Conservation (phyloP, 2,888 invertebrate species). For the Drosophila subquinaria region DNA sequence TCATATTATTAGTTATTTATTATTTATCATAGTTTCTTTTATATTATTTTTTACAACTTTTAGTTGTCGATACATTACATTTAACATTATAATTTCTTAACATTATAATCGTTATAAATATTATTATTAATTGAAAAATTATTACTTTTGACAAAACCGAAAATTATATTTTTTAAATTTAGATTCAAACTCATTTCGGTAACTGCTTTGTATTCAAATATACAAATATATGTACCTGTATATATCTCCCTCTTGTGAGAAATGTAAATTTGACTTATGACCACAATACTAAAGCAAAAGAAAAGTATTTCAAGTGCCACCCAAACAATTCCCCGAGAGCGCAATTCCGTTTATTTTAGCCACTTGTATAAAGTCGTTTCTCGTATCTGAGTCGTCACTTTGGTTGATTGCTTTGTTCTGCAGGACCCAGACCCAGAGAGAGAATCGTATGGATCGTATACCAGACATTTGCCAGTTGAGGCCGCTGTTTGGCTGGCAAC, state of each 20-base stretch:
- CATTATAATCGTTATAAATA: too few relatives aligned
- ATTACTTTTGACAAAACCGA: too few relatives aligned
- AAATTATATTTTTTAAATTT: too few relatives aligned
- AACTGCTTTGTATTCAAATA: too few relatives aligned
- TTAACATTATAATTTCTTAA: too few relatives aligned
- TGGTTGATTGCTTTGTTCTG: constrained; percentile 62
- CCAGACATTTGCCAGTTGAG: constrained; percentile 44
- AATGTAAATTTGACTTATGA: constrained; percentile 14
- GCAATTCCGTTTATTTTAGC: background rate
- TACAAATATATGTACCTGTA: too few relatives aligned
- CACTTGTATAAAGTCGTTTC: background rate
- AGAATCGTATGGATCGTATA: constrained; percentile 7
- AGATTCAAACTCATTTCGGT: too few relatives aligned
- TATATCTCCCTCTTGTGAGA: background rate
- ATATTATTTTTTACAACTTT: too few relatives aligned
- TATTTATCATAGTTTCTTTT: too few relatives aligned
- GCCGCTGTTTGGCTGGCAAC: constrained; percentile 53
- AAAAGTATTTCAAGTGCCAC: constrained; percentile 3
- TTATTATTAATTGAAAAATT: too few relatives aligned
- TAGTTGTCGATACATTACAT: too few relatives aligned
- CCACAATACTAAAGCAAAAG: background rate
- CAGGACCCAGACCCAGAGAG: constrained; percentile 79
- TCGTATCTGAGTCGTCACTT: constrained; percentile 35
- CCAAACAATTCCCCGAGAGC: background rate
- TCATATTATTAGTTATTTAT: background rate